Evolutionary conservation across 2,888 invertebrate species (phyloP).

Genomic region (Drosophila nigricruria): DNA sequence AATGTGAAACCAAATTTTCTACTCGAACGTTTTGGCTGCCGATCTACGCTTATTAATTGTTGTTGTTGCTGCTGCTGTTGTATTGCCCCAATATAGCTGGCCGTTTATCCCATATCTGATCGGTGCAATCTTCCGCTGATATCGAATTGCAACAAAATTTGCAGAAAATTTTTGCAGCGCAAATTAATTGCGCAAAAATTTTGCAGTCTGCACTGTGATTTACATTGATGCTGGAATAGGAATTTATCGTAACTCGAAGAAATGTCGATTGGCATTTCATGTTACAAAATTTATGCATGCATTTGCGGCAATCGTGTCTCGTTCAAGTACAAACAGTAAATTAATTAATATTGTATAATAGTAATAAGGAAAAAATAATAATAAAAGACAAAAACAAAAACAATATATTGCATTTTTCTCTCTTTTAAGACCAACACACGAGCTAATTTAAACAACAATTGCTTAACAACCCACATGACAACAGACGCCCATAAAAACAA

Average conservation of each 20-base stretch:
- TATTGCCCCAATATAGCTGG: conserved; percentile 51
- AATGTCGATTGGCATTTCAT: conserved; percentile 33
- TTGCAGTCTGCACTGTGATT: conserved; percentile 54
- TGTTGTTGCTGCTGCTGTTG: conserved; percentile 14
- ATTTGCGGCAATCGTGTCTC: conserved; percentile 45
- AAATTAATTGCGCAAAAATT: conserved; percentile 53
- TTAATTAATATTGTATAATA: conserved; percentile 56
- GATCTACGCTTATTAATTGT: conserved; percentile 71
- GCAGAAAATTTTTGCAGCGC: conserved; percentile 64
- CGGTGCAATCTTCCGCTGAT: conserved; percentile 66
- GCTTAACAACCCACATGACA: conserved; percentile 51
- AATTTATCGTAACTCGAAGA: conserved; percentile 22
- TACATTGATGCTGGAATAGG: conserved; percentile 46
- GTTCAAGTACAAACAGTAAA: conserved; percentile 60
- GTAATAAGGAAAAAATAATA: conserved; percentile 2
- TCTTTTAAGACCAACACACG: conserved; percentile 25
- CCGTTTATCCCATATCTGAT: conserved; percentile 64
- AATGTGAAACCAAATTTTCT: conserved; percentile 70
- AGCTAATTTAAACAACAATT: conserved; percentile 63
- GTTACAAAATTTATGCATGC: conserved; percentile 22
- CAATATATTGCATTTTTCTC: conserved; percentile 12
- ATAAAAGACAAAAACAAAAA: neutral
- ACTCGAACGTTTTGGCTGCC: conserved; percentile 40
- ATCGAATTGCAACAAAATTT: conserved; percentile 50
- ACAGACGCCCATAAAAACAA: conserved; percentile 28